Conservation (phyloP, 1,140 invertebrate species). For the Lysiphlebus fabarum region DNA sequence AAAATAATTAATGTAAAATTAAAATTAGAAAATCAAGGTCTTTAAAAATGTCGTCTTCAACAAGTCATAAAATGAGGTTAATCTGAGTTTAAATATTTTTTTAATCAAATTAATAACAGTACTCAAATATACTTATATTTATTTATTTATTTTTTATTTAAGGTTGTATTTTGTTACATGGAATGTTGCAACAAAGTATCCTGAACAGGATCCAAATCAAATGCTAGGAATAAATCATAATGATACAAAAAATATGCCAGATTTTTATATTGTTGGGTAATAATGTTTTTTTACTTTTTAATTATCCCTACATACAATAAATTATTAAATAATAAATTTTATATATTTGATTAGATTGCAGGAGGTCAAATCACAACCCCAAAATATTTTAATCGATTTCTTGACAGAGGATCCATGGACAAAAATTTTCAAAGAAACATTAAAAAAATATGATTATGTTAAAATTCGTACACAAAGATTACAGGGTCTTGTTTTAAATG, state of each 20-base stretch:
- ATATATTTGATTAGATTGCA: conserved; percentile 69
- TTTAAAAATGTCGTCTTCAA: too few relatives aligned
- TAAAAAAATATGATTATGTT: conserved; percentile 71
- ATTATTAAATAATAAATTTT: neutral
- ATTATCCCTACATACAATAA: neutral
- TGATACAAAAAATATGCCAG: conserved; percentile 63
- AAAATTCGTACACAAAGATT: conserved; percentile 73
- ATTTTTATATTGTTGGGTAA: conserved; percentile 79
- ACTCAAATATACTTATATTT: conserved; percentile 1
- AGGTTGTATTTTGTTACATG: conserved; percentile 78
- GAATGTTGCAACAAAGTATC: conserved; percentile 78
- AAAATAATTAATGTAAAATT: too few relatives aligned
- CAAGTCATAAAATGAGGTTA: neutral
- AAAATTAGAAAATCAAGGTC: too few relatives aligned
- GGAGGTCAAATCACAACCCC: conserved; percentile 85
- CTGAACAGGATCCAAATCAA: conserved; percentile 65
- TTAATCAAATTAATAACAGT: neutral
- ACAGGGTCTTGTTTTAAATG: conserved; percentile 73
- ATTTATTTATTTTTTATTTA: conserved; percentile 19
- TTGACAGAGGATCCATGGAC: conserved; percentile 86
- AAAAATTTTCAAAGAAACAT: conserved; percentile 65
- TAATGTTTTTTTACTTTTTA: neutral
- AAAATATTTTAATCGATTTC: conserved; percentile 76
- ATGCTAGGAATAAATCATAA: conserved; percentile 66
- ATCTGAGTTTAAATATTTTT: neutral